Conservation (phyloP, 2,888 invertebrate species). For the Agrochola litura region DNA sequence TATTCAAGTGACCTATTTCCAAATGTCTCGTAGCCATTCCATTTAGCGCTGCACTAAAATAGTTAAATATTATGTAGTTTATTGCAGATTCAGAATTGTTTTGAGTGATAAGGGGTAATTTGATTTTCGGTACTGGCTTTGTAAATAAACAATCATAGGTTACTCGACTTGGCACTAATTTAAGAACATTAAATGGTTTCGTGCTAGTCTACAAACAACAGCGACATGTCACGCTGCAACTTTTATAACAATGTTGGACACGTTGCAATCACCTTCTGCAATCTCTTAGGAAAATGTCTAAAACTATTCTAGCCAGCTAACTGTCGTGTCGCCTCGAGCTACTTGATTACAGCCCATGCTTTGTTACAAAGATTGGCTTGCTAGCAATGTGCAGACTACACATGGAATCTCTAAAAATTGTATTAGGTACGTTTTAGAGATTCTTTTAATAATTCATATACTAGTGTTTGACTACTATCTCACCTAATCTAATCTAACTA, state of each 20-base stretch:
- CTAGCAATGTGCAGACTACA: background rate
- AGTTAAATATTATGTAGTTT: conserved; percentile 1
- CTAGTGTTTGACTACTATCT: background rate
- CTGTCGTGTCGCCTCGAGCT: background rate
- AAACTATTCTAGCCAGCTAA: background rate
- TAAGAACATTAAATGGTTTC: background rate
- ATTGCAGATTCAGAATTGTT: conserved; percentile 13
- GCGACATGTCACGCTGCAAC: background rate
- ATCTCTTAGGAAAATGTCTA: background rate
- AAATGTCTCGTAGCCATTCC: conserved; percentile 20
- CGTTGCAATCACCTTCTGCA: background rate
- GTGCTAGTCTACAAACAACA: background rate
- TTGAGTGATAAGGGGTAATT: background rate
- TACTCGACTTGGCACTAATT: background rate
- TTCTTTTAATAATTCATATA: background rate
- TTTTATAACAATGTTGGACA: background rate
- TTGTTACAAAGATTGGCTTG: background rate
- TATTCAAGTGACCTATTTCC: conserved; percentile 49
- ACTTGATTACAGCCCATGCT: background rate
- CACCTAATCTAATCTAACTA: too few species aligned
- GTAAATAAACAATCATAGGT: background rate
- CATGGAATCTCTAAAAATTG: too few species aligned
- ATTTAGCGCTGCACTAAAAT: conserved; percentile 17
- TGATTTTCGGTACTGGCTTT: background rate
- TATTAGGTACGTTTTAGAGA: too few species aligned